Evolutionary conservation across 2,888 invertebrate species (phyloP), one percentile per base, ranked within the genome.

Genomic region (Parnassius smintheus): DNA sequence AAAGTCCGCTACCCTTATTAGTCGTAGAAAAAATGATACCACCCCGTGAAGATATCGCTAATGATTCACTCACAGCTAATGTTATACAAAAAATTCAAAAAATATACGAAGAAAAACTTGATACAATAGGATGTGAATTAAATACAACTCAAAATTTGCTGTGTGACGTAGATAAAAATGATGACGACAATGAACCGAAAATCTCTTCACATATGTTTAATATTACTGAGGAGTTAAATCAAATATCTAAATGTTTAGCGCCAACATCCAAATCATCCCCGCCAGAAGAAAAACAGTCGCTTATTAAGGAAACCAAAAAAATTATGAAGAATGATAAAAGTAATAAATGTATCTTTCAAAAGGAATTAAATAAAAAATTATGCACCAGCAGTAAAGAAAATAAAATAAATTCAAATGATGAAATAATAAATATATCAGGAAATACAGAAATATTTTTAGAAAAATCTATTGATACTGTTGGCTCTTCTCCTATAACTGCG

Each of bases 1-100:
- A 72, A 53, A 88, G 89, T 68, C 85, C 89, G 7, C 71, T 90
- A 48, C 89, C 90, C 1, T 83, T 77, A 0, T 73, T 91, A 11
- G 66, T 85, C 3, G 78, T 89, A 25, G 90, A 90, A 75, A 35
- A 35, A 4, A 68, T 75, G 9, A 72, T 72, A 1, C 66, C 68
- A 0, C 50, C 49, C 1, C 56, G 58, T 8, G 69, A 70, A 60
- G 72, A 80, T 9, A 75, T 79, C 18, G 60, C 58, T 1, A 73
- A 78, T 57, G 82, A 82, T 60, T 77, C 80, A 0, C 51, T 83
- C 10, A 73, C 75, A 1, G 70, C 70, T 2, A 76, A 73, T 25
- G 75, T 83, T 72, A 57, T 83, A 0, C 74, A 83, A 55, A 84
- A 81, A 66, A 75, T 83, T 4, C 78, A 83, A 57, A 80, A 80